phyloP scores from a whole-genome alignment of 2,797 vertebrate genomes.

The Danio jaintianensis region DNA sequence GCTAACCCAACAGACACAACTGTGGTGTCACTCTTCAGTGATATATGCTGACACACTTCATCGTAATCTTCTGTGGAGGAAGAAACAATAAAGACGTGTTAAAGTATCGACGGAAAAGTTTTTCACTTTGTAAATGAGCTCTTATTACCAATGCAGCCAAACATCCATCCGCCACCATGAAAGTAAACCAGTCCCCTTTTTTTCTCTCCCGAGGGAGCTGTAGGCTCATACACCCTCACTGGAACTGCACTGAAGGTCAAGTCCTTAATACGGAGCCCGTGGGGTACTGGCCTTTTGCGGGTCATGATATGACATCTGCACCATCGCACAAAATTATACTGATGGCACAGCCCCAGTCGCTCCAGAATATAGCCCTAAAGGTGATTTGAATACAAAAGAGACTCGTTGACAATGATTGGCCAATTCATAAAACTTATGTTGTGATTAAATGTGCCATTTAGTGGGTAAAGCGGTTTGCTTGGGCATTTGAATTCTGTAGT shows the following conservation, averaged over 20 bases:
- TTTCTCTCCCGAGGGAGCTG: conserved; percentile 59
- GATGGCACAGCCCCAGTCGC: conserved; percentile 79
- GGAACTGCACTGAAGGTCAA: conserved; percentile 77
- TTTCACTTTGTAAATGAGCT: neutral
- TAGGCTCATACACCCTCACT: conserved; percentile 84
- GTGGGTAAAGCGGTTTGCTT: neutral
- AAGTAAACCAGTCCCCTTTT: conserved; percentile 84
- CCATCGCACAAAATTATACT: conserved; percentile 76
- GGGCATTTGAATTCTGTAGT: conserved; percentile 11
- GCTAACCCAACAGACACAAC: conserved; percentile 84
- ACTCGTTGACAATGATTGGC: neutral
- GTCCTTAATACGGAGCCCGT: conserved; percentile 78
- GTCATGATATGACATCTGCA: conserved; percentile 55
- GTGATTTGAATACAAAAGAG: conserved; percentile 23
- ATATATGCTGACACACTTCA: conserved; percentile 74
- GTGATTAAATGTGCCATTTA: neutral
- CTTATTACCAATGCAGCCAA: conserved; percentile 82
- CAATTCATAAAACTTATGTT: neutral
- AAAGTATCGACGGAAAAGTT: neutral
- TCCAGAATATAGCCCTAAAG: conserved; percentile 82
- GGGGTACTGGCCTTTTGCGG: conserved; percentile 63
- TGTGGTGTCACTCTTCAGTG: conserved; percentile 77
- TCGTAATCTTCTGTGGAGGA: conserved; percentile 76
- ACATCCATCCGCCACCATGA: conserved; percentile 83
- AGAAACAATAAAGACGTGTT: conserved; percentile 1